Conservation (phyloP, 1,140 invertebrate species). For the Bombus pascuorum region DNA sequence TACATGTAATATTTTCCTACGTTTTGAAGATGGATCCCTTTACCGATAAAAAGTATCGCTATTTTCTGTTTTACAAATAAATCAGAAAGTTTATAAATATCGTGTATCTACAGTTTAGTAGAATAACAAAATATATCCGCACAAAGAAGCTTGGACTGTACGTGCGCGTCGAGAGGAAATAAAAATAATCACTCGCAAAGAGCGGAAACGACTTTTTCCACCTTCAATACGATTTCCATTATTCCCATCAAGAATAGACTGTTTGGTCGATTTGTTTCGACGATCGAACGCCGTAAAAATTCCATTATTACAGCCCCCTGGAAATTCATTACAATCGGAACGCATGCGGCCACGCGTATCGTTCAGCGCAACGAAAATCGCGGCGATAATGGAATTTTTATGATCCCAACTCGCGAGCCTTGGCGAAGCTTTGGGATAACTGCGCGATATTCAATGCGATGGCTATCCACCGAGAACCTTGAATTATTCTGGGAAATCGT, state of each 20-base stretch:
- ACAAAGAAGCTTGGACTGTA: background rate
- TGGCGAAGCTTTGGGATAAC: background rate
- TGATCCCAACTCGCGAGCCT: background rate
- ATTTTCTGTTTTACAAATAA: background rate
- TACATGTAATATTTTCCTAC: background rate
- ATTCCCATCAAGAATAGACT: background rate
- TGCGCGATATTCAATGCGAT: background rate
- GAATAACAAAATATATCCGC: background rate
- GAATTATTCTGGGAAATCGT: background rate
- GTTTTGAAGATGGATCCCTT: background rate
- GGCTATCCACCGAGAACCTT: no score
- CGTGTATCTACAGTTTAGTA: background rate
- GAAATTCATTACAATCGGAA: slow-evolving; percentile 4
- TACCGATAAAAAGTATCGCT: background rate
- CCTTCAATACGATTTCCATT: slow-evolving; percentile 6
- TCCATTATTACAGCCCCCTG: slow-evolving; percentile 18
- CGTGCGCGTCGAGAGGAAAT: background rate
- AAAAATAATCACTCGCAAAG: background rate
- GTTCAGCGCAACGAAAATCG: background rate
- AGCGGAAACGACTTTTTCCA: background rate
- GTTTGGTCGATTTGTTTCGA: slow-evolving; percentile 9
- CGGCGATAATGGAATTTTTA: slow-evolving; percentile 6
- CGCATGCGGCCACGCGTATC: background rate
- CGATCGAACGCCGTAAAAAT: slow-evolving; percentile 22
- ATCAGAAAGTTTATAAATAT: background rate